Conservation (phyloP, 2,113 vertebrate species). For the Anhinga anhinga region DNA sequence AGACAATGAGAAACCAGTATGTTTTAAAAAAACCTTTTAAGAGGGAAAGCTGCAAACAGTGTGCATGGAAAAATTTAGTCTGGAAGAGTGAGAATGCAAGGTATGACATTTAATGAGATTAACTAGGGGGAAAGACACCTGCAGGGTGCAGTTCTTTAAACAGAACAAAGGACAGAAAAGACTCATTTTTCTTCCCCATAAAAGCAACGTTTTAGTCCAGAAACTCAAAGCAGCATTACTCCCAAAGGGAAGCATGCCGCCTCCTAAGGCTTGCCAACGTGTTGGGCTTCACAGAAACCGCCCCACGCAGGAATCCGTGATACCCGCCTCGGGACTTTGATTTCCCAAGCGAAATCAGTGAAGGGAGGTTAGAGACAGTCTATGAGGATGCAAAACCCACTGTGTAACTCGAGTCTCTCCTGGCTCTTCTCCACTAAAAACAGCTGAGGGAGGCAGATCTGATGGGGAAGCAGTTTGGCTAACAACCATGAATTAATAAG, state of each 20-base stretch:
- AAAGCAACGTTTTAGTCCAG: neutral
- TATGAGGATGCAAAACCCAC: neutral
- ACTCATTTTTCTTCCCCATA: neutral
- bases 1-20: neutral
- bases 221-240: neutral
- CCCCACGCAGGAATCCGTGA: fast-evolving
- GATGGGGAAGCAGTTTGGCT: neutral
- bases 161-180: neutral
- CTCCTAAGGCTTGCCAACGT: fast-evolving
- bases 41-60: neutral
- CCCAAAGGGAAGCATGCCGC: fast-evolving
- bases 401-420: neutral
- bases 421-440: neutral
- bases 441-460: neutral
- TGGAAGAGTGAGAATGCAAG: neutral
- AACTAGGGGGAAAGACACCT: neutral
- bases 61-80: neutral
- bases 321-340: neutral
- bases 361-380: neutral
- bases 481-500: neutral
- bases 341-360: neutral
- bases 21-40: neutral
- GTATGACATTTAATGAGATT: neutral
- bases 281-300: neutral
- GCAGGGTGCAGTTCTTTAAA: neutral